Evolutionary conservation across 2,888 invertebrate genomes (phyloP).

Genomic region (Invenusta paracnida): DNA sequence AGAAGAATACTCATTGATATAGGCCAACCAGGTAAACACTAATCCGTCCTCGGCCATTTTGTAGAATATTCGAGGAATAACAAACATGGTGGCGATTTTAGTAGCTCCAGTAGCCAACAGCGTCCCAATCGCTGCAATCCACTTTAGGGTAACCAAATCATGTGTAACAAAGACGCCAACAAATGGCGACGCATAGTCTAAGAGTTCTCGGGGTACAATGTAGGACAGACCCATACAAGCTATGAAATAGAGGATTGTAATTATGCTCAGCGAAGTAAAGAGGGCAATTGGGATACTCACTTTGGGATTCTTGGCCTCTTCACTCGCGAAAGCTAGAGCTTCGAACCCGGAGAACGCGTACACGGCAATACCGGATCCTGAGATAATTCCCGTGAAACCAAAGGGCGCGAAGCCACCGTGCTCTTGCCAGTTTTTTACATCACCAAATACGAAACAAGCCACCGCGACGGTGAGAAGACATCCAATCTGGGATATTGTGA

Average conservation of each 20-base stretch:
- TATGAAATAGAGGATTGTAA: constrained; percentile 42
- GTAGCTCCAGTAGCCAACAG: constrained; percentile 43
- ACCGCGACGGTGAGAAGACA: constrained; percentile 37
- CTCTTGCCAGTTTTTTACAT: constrained; percentile 31
- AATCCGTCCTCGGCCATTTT: constrained; percentile 42
- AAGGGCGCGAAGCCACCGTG: constrained; percentile 41
- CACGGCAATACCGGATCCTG: constrained; percentile 40
- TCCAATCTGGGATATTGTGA: constrained; percentile 33
- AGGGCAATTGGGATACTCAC: constrained; percentile 40
- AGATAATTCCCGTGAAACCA: constrained; percentile 33
- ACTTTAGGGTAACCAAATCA: constrained; percentile 26
- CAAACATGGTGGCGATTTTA: constrained; percentile 40
- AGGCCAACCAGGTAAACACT: constrained; percentile 37
- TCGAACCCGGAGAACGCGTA: constrained; percentile 45
- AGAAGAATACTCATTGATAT: constrained; percentile 16
- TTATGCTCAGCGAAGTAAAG: constrained; percentile 40
- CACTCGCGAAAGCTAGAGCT: constrained; percentile 39
- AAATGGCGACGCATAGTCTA: constrained; percentile 42
- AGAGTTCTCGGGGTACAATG: constrained; percentile 18
- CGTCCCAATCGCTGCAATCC: constrained; percentile 40
- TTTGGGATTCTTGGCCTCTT: constrained; percentile 43
- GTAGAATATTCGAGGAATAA: constrained; percentile 42
- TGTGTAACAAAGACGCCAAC: constrained; percentile 25
- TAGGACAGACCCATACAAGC: constrained; percentile 39
- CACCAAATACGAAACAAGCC: constrained; percentile 40